Base-by-base conservation (phyloP, 1,140 invertebrate species). In the Drosophila lini region DNA sequence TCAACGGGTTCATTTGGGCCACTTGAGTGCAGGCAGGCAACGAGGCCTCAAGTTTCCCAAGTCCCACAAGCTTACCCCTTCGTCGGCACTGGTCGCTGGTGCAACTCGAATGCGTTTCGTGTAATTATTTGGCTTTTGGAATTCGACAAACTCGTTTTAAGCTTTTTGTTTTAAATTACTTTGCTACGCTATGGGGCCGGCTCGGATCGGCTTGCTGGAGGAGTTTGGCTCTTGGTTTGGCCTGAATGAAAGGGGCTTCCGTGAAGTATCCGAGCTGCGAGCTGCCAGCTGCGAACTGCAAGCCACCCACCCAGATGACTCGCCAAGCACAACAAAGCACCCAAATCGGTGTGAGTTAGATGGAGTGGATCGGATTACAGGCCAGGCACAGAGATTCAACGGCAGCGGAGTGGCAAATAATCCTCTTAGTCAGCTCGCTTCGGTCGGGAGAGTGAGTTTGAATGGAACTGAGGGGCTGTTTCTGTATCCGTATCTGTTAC, bases 101-200 rank as follows among this genome's bases (percentile, higher is more conserved):
- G 68, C 68, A 71, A 71, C 65, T 59, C 52, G 52, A 58, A 70
- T 71, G 65, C 68, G 52, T 71, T 71, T 69, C 44, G 65, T 73
- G 53, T 71, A 73, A 73, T 71, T 73, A 73, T 73, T 73, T 73
- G 67, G 67, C 69, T 71, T 50, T 73, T 73, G 69, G 65, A 71
- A 73, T 73, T 73, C 69, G 69, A 73, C 65, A 73, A 71, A 73
- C 69, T 73, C 69, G 69, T 73, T 73, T 71, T 73, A 73, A 73
- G 69, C 69, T 73, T 50, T 71, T 73, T 73, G 69, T 73, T 73
- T 73, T 50, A 73, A 73, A 71, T 73, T 73, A 73, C 69, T 59
- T 69, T 11, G 65, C 44, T 28, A 4, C 31, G 58, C 31, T 11
- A 22, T 13, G 57, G 57, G 32, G 10, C n/a, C 11, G 22, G 31